These are phyloP conservation scores for Diplodus sargus DNA, from an alignment of 2,797 vertebrate species.

Conservation along the genomic window DNA sequence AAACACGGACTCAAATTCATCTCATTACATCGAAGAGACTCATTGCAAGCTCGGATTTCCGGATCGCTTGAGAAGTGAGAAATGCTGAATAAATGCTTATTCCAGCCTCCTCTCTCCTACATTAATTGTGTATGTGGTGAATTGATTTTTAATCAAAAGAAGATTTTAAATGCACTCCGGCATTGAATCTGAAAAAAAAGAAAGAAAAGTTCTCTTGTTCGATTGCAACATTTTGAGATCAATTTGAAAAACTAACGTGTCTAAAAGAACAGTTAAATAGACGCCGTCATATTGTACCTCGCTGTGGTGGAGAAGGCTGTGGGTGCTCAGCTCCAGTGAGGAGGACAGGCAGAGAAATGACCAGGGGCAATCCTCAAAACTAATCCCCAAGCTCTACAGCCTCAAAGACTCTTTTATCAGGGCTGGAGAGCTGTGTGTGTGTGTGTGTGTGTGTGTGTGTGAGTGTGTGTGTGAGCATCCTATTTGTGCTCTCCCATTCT, in stretches of 20 bases:
- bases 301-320: neutral
- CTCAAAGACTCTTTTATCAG: conserved; percentile 44
- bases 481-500: conserved; percentile 24
- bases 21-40: neutral
- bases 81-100: conserved; percentile 4
- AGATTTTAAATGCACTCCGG: neutral
- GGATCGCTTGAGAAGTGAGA: neutral
- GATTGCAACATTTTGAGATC: neutral
- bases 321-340: neutral
- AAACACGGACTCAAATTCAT: conserved; percentile 12
- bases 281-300: neutral
- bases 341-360: neutral
- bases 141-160: neutral
- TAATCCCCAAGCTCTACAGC: conserved; percentile 7
- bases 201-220: neutral
- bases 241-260: neutral
- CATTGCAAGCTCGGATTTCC: neutral
- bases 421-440: conserved; percentile 2
- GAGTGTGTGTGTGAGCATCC: neutral
- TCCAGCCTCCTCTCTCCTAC: neutral
- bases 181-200: too few species aligned
- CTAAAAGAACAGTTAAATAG: neutral
- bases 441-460: conserved; percentile 4
- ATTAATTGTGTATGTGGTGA: neutral
- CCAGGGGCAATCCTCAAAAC: neutral